A percentile compares a stretch with the other conserved stretches of the same genome.
phyloP scores from a whole-genome alignment of 2,888 invertebrate species.

The Dermolepida albohirtum region DNA sequence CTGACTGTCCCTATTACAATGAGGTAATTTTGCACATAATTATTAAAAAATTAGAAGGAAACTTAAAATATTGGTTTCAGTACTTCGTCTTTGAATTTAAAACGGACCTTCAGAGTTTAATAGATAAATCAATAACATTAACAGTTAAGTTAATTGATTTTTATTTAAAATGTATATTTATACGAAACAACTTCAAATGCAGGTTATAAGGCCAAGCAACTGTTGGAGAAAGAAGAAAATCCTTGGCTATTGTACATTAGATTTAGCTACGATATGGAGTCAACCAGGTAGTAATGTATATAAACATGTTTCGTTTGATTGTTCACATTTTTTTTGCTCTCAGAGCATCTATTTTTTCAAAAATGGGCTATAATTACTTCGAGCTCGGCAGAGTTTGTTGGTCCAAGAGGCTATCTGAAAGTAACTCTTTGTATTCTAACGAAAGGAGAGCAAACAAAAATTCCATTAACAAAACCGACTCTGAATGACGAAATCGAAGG shows the following conservation, averaged over 20 bases:
- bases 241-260: conserved; percentile 73
- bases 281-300: conserved; percentile 69
- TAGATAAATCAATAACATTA: conserved; percentile 71
- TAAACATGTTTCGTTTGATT: conserved; percentile 15
- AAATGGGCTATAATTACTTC: conserved; percentile 86
- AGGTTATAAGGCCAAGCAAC: conserved; percentile 60
- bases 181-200: conserved; percentile 16
- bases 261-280: conserved; percentile 78
- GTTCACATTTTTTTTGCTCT: conserved; percentile 41
- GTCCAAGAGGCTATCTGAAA: conserved; percentile 82
- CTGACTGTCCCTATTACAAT: conserved; percentile 75
- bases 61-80: conserved; percentile 60
- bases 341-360: conserved; percentile 84
- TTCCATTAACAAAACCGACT: conserved; percentile 66
- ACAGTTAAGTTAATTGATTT: conserved; percentile 64
- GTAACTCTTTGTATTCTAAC: conserved; percentile 82
- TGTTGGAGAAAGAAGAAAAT: conserved; percentile 66
- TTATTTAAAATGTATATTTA: conserved; percentile 13
- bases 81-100: conserved; percentile 77
- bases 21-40: conserved; percentile 67
- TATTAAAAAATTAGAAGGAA: not conserved
- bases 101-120: conserved; percentile 67
- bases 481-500: conserved; percentile 80
- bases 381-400: conserved; percentile 66
- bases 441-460: conserved; percentile 74